Base-by-base conservation (phyloP, 2,113 vertebrate genomes). In the Fulmarus glacialis region DNA sequence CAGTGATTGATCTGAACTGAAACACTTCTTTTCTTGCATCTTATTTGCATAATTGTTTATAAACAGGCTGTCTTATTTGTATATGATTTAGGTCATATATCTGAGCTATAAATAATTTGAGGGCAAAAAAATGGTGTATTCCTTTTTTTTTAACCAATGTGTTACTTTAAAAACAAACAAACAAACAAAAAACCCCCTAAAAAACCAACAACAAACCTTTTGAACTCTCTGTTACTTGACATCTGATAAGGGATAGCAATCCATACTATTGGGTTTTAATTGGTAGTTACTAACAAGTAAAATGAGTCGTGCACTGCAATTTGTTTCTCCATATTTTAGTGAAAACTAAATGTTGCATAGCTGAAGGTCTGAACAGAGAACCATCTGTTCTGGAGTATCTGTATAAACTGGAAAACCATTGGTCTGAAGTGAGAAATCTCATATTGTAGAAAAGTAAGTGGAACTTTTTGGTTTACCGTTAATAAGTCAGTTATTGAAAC, bases 21-120 rank as follows among this genome's bases (percentile, higher is more conserved):
- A 96, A 97, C 82, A 83, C 91, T 96, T 97, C 80, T 94, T 77
- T 86, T 92, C 83, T 95, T 82, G 94, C 60, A 75, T 90, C 82
- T 60, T 86, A 78, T 96, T 96, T 94, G 78, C 80, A 78, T 89
- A 63, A 85, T 48, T 84, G 42, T 93, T 93, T 97, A 88, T 96
- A 96, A 95, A 79, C 78, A 93, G 30, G 36, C 43, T 95, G 66
- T 92, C 89, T 87, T 95, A 64, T 63, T 96, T 95, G 78, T 87
- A 23, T 82, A 50, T 81, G 86, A 53, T 81, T 95, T 92, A 87
- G 86, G 62, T 59, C 42, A n/a, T 89, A 20, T 87, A 77, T 63
- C 29, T 70, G 71, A 90, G 60, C 18, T 58, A 60, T 32, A 87
- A 87, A 52, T 93, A 73, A 87, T 36, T 34, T 48, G 13, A 73